Conservation (phyloP, 2,888 invertebrate species). For the Gymnocheta viridis region DNA sequence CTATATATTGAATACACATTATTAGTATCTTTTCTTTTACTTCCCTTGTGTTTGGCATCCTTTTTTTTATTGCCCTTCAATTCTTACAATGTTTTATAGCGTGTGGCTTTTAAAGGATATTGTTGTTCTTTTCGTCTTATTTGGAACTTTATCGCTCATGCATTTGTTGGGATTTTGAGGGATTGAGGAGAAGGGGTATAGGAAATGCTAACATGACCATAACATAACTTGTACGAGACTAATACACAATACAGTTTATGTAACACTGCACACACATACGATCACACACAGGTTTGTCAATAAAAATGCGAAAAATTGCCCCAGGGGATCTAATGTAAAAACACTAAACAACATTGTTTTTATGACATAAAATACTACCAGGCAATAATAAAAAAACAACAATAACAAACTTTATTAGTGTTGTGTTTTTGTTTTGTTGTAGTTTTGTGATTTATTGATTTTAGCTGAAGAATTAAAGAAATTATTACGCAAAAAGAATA, state of each 20-base stretch:
- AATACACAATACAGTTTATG: not conserved
- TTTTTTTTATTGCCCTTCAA: constrained; percentile 22
- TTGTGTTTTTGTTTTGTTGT: constrained; percentile 13
- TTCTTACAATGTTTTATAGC: constrained; percentile 58
- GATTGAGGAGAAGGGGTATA: constrained; percentile 14
- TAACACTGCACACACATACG: not conserved
- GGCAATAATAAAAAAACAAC: constrained; percentile 46
- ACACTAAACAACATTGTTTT: constrained; percentile 65
- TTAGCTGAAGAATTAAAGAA: constrained; percentile 27
- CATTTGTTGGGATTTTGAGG: constrained; percentile 7
- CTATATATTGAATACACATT: constrained; percentile 66
- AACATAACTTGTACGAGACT: constrained; percentile 48
- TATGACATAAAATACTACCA: constrained; percentile 62
- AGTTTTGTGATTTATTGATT: constrained; percentile 62
- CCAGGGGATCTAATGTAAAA: constrained; percentile 65
- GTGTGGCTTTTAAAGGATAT: constrained; percentile 63
- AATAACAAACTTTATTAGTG: constrained; percentile 56
- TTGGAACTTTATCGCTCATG: constrained; percentile 36
- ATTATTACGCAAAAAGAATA: not conserved
- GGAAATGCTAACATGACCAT: constrained; percentile 66
- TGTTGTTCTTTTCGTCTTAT: constrained; percentile 24
- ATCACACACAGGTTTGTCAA: not conserved
- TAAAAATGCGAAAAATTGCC: constrained; percentile 61
- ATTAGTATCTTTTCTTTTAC: constrained; percentile 61
- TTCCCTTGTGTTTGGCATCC: constrained; percentile 5